Evolutionary conservation across 2,797 vertebrate species (phyloP), one percentile per base, ranked within the genome.

Genomic region (Chromobotia macracanthus): DNA sequence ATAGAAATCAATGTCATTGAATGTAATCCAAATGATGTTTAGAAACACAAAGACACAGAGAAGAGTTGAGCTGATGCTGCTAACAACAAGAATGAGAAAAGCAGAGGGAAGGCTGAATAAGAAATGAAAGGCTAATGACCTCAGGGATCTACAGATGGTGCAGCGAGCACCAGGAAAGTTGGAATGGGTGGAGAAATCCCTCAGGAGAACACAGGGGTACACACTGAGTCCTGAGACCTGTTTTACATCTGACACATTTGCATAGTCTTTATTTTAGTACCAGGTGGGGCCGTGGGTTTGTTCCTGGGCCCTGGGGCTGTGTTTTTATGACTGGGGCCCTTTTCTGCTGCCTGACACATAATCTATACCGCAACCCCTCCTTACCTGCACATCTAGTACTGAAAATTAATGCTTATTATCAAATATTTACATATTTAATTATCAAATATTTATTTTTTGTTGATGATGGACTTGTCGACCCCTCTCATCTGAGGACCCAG

Each of bases 101-200:
- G 11, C 25, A 46, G 13, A 67, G 28, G 9, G 41, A 51, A 38
- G n/a, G 46, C 77, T 77, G 64, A 73, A 72, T 73, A 38, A 21
- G 23, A 68, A 77, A 64, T 80, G 23, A 77, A 77, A 77, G 53
- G 31, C 31, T 50, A 66, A 61, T 77, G 48, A 74, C n/a, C 78
- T 80, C 71, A 72, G 73, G 72, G 77, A 61, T 68, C 38, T 48
- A 70, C 82, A 83, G 82, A 80, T 83, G 78, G 73, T 73, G 19
- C 35, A 69, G 38, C n/a, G 19, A 66, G 55, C 21, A 12, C 25
- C 66, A 18, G 55, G 67, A 55, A 77, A 15, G 12, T 35, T 1
- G 11, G 53, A 60, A 60, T 25, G 77, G 16, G 35, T 8, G 51
- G 15, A 65, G 23, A 53, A 64, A 63, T 63, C 82, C 48, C 61